These are phyloP conservation scores for Parapsyche elsis DNA, from an alignment of 1,140 invertebrate species.

Conservation along the genomic window DNA sequence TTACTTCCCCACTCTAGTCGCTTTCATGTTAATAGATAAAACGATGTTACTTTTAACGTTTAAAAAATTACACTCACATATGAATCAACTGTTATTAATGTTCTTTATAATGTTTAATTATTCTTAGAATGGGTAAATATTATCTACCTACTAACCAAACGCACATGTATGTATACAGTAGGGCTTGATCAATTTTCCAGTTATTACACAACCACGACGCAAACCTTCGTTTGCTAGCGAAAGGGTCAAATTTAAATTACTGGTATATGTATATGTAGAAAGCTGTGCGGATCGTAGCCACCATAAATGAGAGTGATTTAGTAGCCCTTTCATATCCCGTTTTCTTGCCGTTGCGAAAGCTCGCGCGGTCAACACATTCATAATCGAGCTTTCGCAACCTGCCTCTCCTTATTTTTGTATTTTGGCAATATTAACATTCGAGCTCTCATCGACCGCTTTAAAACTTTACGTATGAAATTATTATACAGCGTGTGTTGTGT, in stretches of 20 bases:
- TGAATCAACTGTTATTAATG: too few species aligned
- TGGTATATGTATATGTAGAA: background rate
- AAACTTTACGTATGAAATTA: background rate
- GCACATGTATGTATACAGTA: too few species aligned
- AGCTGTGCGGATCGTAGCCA: background rate
- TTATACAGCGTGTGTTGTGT: background rate
- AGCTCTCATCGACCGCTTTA: background rate
- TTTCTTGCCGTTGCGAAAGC: background rate
- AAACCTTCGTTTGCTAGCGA: background rate
- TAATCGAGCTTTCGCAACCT: background rate
- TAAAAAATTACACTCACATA: too few species aligned
- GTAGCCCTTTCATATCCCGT: background rate
- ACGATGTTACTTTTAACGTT: background rate
- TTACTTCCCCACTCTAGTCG: background rate
- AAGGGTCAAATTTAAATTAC: slow-evolving; percentile 8
- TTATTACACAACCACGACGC: too few species aligned
- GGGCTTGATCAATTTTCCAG: too few species aligned
- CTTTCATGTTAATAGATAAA: background rate
- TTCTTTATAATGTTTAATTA: too few species aligned
- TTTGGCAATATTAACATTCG: background rate
- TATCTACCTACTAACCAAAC: too few species aligned
- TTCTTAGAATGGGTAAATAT: too few species aligned
- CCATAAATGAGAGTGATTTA: slow-evolving; percentile 6
- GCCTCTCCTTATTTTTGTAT: background rate
- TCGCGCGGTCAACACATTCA: slow-evolving; percentile 1